Conservation (phyloP, 2,113 vertebrate species). For the Mormyrus iriodes region DNA sequence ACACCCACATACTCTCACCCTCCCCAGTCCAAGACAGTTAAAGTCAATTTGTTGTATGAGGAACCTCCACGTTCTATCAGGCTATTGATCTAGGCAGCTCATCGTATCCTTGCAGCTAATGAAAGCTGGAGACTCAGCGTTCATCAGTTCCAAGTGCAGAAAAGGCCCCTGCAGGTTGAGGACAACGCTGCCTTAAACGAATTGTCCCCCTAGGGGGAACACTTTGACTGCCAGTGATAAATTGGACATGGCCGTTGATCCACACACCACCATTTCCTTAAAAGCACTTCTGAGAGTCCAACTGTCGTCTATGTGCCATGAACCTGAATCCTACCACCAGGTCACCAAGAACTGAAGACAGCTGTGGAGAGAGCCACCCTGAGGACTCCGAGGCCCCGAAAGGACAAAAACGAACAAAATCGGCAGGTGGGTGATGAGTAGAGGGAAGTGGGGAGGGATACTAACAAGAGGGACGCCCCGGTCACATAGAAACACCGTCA, state of each 20-base stretch:
- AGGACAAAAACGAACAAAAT: not conserved
- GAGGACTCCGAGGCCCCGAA: not conserved
- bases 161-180: not conserved
- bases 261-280: not conserved
- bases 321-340: not conserved
- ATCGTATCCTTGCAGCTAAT: not conserved
- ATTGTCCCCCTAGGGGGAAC: not conserved
- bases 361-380: not conserved
- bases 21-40: not conserved
- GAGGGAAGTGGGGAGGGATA: not conserved
- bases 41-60: not conserved
- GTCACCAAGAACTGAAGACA: not conserved
- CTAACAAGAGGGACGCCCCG: not conserved
- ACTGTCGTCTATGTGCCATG: not conserved
- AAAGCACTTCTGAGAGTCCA: not conserved
- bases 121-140: not conserved
- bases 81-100: not conserved
- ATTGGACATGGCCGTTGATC: not conserved
- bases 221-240: not conserved
- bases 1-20: not conserved
- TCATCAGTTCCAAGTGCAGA: not conserved
- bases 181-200: not conserved
- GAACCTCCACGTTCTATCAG: not conserved
- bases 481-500: not conserved
- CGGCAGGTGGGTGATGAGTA: not conserved